A percentile compares a stretch with the other conserved stretches of the same genome.
Evolutionary conservation across 2,113 vertebrate species (phyloP).

Genomic region (Paradoxurus hermaphroditus): DNA sequence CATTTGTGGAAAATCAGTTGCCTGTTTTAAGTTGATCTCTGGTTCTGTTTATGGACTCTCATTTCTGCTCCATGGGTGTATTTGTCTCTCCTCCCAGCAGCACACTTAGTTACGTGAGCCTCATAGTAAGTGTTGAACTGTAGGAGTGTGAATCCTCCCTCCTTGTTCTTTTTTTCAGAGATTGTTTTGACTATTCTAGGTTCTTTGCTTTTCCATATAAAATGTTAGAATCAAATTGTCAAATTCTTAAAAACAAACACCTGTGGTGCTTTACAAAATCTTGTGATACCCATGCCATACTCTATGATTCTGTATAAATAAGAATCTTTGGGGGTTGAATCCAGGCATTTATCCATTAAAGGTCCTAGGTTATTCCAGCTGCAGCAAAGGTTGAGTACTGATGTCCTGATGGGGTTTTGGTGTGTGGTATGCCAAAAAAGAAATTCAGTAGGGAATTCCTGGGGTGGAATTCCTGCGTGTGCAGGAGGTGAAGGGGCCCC

Average conservation of each 20-base stretch:
- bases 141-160: background rate
- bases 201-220: background rate
- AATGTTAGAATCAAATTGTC: background rate
- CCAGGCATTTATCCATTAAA: background rate
- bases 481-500: background rate
- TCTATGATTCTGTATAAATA: background rate
- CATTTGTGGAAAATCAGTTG: slow-evolving; percentile 12
- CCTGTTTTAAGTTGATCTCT: background rate
- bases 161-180: background rate
- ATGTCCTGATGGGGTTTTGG: background rate
- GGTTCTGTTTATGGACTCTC: background rate
- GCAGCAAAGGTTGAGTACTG: background rate
- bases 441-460: background rate
- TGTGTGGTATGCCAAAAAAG: background rate
- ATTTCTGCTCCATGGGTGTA: background rate
- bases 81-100: background rate
- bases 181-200: background rate
- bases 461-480: background rate
- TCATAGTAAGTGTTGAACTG: background rate
- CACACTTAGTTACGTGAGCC: background rate
- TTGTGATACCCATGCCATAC: background rate
- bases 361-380: background rate
- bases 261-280: background rate
- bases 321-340: background rate
- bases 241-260: background rate